Base-by-base conservation (phyloP, 2,113 vertebrate genomes). In the Dinomys branickii region DNA sequence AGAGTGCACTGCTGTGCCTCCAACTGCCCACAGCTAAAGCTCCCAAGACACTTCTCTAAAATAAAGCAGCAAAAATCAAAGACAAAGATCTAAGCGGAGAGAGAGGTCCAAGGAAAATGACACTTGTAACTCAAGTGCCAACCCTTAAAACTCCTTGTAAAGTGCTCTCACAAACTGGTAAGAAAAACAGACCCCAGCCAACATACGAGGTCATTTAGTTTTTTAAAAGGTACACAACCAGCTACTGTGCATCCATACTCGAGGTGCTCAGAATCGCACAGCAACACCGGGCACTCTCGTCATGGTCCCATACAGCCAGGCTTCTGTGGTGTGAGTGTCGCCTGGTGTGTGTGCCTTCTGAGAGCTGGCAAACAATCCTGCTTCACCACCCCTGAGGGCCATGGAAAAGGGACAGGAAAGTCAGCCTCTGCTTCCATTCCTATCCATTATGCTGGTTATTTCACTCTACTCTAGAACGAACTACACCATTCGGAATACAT, bases 311-410 rank as follows among this genome's bases (percentile, higher is more conserved):
- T 28, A 78, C 14, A 1, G 44, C 44, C 44, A 4, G 16, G 11
- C 8, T 33, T 52, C 44, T 17, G 13, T 12, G 38, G 38, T 7
- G 14, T 17, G 38, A 44, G 73, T 28, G 30, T 33, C 8, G 8
- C 47, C 50, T 3, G 30, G 14, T 10, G 50, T 0, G 7, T 52
- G 14, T 14, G 1, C 24, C 41, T 50, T 35, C 19, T 50, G 16
- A n/a, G 30, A 67, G 47, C 63, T 7, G 22, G 33, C 30, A 35
- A 3, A 26, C 2, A 0, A 1, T 13, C 61, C 30, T 30, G 6
- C 26, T 1, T 41, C 41, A 16, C 9, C 1, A 9, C 0, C 1
- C 1, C 8, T 1, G 8, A 61, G n/a, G 17, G 4, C 13, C 1
- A 33, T 2, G 9, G 30, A 12, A n/a, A 26, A 3, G 5, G 44